Evolutionary conservation across 2,797 vertebrate genomes (phyloP).

Genomic region (Eupleurogrammus muticus): DNA sequence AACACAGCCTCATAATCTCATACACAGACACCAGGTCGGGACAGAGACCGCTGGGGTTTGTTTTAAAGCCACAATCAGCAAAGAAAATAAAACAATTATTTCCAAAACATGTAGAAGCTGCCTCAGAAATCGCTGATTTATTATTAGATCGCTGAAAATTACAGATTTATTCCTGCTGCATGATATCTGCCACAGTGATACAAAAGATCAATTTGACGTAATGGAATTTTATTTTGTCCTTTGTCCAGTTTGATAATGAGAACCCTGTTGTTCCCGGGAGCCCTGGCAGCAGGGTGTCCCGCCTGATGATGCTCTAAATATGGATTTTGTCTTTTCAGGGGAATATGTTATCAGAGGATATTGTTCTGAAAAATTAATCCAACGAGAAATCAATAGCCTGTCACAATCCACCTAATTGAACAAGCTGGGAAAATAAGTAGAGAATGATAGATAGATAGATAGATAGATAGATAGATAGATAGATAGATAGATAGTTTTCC

Average conservation of each 20-base stretch:
- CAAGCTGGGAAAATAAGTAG: slow-evolving; percentile 70
- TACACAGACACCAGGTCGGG: slow-evolving; percentile 64
- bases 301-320: slow-evolving; percentile 25
- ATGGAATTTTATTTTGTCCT: not conserved
- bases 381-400: slow-evolving; percentile 68
- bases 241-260: not conserved
- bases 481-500: slow-evolving; percentile 22
- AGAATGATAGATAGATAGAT: slow-evolving; percentile 32
- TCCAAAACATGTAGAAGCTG: not conserved
- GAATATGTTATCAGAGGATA: slow-evolving; percentile 56
- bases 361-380: slow-evolving; percentile 73
- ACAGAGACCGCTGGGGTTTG: slow-evolving; percentile 56
- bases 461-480: slow-evolving; percentile 22
- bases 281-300: not conserved
- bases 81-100: not conserved
- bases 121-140: not conserved
- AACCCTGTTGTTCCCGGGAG: not conserved
- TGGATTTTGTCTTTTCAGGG: slow-evolving; percentile 57
- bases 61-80: slow-evolving; percentile 66
- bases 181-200: not conserved
- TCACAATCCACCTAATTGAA: slow-evolving; percentile 71
- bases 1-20: slow-evolving; percentile 75
- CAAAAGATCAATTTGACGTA: not conserved
- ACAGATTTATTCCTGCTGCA: not conserved
- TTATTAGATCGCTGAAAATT: too few species aligned